Percentiles rank a stretch among this genome's conserved stretches.
Conservation (phyloP, 1,140 invertebrate species). For the Drosophila melanica region DNA sequence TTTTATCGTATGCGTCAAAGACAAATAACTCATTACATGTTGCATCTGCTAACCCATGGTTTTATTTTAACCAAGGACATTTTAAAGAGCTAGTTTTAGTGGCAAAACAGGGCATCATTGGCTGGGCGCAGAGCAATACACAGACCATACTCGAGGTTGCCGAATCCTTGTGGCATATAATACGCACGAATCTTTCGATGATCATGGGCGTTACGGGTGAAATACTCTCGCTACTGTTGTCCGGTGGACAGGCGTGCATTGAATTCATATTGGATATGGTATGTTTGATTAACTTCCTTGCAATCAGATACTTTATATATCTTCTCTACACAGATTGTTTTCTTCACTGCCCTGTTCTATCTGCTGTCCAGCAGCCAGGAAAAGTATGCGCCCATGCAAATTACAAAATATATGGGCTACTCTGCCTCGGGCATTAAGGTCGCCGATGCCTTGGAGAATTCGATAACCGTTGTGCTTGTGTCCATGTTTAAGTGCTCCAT, state of each 20-base stretch:
- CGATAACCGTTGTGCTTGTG: constrained; percentile 92
- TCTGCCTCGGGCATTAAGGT: constrained; percentile 92
- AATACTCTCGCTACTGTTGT: constrained; percentile 93
- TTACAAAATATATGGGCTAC: constrained; percentile 89
- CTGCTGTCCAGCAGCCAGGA: constrained; percentile 94
- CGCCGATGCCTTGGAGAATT: constrained; percentile 88
- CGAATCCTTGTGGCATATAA: constrained; percentile 95
- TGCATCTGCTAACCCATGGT: constrained; percentile 74
- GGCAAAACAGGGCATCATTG: constrained; percentile 87
- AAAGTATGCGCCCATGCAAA: constrained; percentile 94
- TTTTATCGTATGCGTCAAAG: constrained; percentile 51
- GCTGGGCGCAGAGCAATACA: constrained; percentile 96
- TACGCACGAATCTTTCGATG: constrained; percentile 96
- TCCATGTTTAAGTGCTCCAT: constrained; percentile 98
- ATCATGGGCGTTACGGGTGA: constrained; percentile 94
- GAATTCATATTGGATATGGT: constrained; percentile 97
- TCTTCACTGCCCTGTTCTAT: constrained; percentile 98
- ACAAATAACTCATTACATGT: constrained; percentile 81
- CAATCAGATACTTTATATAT: neutral
- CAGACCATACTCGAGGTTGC: constrained; percentile 95
- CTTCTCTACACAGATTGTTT: constrained; percentile 90
- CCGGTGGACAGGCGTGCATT: constrained; percentile 96
- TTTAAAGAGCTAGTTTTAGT: constrained; percentile 85
- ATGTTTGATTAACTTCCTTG: constrained; percentile 68
- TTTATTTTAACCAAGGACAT: constrained; percentile 84